Evolutionary conservation across 2,888 invertebrate genomes (phyloP), one percentile per base, ranked within the genome.

Genomic region (Didymodactylos carnosus): DNA sequence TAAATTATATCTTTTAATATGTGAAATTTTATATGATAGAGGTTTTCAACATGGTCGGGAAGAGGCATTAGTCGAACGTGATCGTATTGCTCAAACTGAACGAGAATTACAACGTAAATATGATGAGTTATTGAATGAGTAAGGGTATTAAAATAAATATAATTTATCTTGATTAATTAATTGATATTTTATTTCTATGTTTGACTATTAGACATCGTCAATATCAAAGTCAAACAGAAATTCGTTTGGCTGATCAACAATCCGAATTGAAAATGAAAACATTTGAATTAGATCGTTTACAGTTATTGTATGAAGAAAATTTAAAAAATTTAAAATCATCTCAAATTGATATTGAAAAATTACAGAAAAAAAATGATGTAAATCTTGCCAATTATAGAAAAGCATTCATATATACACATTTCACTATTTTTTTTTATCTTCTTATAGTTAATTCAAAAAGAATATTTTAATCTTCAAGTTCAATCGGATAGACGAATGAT

Each of bases 281-380:
- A n/a, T 83, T 83, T 77, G 83, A 83, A 73, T 73, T 78, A 13
- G 83, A 83, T 76, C 77, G 83, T 69, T 76, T 79, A 25, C 80
- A 80, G 74, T 77, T 83, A 76, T 77, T 83, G 6, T 79, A 81
- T 72, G 82, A 82, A 72, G 83, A 83, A 75, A 80, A 81, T 13
- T 77, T 80, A 43, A 79, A 79, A 71, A 81, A 81, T 49, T 77
- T 81, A 49, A 80, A 80, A 72, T 80, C 81, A 71, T 76, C 78
- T 70, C 80, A 82, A 73, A 75, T 82, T 40, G 82, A 83, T 35
- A 79, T 80, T 43, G 83, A 83, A 73, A 82, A 82, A 76, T 76
- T 81, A 39, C 79, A 80, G 73, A 82, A 82, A 77, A 83, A 83
- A 77, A 76, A 79, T 10, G 82, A 83, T 80, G 82, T 82, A n/a